phyloP scores from a whole-genome alignment of 2,888 invertebrate genomes.

The Pollenia amentaria region DNA sequence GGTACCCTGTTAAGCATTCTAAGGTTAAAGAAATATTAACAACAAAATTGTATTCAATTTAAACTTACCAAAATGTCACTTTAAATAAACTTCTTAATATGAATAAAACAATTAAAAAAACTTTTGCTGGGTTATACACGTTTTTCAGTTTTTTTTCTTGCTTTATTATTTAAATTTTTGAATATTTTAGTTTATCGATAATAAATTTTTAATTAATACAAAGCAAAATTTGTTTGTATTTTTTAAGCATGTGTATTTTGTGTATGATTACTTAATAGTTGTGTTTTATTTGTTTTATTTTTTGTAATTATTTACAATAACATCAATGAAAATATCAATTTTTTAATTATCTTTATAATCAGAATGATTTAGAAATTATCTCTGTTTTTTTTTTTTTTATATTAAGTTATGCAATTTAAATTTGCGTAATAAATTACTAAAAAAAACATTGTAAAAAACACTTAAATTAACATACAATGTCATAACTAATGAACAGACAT shows the following conservation, averaged over 20 bases:
- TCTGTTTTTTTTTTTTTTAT: neutral
- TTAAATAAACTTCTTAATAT: neutral
- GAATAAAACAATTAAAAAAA: constrained; percentile 5
- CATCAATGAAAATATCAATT: neutral
- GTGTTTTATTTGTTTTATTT: constrained; percentile 1
- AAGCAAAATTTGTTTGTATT: constrained; percentile 35
- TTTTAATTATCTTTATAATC: constrained; percentile 2
- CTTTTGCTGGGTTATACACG: constrained; percentile 59
- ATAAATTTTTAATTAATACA: constrained; percentile 42
- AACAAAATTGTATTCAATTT: no score
- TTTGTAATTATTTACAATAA: constrained; percentile 51
- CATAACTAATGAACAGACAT: neutral
- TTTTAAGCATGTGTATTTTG: neutral
- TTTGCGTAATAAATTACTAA: constrained; percentile 16
- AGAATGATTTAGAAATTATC: constrained; percentile 37
- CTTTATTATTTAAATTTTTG: constrained; percentile 25
- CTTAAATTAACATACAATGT: constrained; percentile 31
- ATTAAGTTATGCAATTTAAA: neutral
- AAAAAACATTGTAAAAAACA: neutral
- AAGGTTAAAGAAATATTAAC: no score
- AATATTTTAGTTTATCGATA: constrained; percentile 44
- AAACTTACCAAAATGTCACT: neutral
- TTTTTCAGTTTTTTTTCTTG: neutral
- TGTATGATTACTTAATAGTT: constrained; percentile 9
- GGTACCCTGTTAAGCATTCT: no score